Evolutionary conservation across 2,113 vertebrate genomes (phyloP).

Genomic region (Pontoporia blainvillei): DNA sequence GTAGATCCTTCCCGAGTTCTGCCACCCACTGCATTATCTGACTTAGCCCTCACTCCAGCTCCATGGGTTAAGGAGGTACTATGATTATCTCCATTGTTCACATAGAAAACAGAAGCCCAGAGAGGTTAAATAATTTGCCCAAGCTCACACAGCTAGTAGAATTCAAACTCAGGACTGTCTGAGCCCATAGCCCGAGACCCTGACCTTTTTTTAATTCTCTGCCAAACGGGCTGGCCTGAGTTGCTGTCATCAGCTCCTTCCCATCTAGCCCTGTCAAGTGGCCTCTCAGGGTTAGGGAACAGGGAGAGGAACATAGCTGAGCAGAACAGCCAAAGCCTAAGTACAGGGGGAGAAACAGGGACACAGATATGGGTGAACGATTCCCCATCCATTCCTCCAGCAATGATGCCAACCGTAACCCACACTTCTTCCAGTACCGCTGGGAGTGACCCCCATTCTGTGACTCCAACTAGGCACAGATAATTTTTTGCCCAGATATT

Average conservation of each 20-base stretch:
- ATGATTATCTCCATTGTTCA: background rate
- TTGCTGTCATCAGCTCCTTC: background rate
- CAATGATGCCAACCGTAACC: no score
- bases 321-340: background rate
- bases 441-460: no score
- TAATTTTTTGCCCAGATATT: background rate
- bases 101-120: background rate
- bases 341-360: background rate
- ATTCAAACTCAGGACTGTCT: background rate
- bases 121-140: background rate
- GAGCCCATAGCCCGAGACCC: background rate
- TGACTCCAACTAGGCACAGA: background rate
- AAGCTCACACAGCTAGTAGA: background rate
- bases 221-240: background rate
- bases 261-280: no score
- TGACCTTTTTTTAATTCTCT: background rate
- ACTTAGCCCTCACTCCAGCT: background rate
- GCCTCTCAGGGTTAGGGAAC: background rate
- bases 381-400: no score
- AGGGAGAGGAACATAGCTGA: rapidly evolving
- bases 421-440: no score
- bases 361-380: background rate
- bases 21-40: background rate
- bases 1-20: rapidly evolving
- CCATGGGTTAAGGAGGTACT: background rate